Evolutionary conservation across 2,113 vertebrate genomes (phyloP).

Genomic region (Sceloporus undulatus): DNA sequence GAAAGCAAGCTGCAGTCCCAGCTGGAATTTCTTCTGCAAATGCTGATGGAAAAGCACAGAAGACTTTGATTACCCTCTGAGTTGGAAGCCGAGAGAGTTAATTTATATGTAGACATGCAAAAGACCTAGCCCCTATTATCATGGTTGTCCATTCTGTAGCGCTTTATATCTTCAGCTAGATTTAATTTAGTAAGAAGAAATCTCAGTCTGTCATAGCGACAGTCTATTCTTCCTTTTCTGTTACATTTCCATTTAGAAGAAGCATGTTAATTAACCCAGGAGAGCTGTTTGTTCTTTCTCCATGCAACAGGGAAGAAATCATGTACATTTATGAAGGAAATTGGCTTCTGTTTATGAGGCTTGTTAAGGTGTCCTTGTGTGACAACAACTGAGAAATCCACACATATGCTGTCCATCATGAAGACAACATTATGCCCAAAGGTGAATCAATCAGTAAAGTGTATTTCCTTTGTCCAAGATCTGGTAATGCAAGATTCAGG

Average conservation of each 20-base stretch:
- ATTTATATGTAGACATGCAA: conserved; percentile 61
- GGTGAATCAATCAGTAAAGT: neutral
- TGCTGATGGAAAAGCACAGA: conserved; percentile 53
- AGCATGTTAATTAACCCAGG: conserved; percentile 61
- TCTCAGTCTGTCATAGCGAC: conserved; percentile 64
- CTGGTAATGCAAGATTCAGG: no score
- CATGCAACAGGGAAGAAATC: conserved; percentile 58
- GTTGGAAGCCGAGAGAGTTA: conserved; percentile 55
- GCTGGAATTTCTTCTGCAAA: conserved; percentile 58
- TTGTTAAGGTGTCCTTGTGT: neutral
- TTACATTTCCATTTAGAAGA: conserved; percentile 66
- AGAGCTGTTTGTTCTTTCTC: conserved; percentile 59
- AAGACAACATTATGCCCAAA: neutral
- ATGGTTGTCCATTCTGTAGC: conserved; percentile 59
- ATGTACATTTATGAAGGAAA: conserved; percentile 41
- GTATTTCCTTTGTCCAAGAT: no score
- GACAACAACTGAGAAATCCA: neutral
- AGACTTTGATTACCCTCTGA: conserved; percentile 58
- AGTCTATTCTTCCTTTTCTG: conserved; percentile 57
- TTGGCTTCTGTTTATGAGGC: conserved; percentile 40
- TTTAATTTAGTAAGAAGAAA: conserved; percentile 69
- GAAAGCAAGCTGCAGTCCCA: conserved; percentile 61
- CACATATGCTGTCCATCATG: neutral
- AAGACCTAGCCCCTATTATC: conserved; percentile 65
- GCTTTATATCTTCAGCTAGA: conserved; percentile 61